Evolutionary conservation across 2,113 vertebrate species (phyloP).

Genomic region (Fregata magnificens): DNA sequence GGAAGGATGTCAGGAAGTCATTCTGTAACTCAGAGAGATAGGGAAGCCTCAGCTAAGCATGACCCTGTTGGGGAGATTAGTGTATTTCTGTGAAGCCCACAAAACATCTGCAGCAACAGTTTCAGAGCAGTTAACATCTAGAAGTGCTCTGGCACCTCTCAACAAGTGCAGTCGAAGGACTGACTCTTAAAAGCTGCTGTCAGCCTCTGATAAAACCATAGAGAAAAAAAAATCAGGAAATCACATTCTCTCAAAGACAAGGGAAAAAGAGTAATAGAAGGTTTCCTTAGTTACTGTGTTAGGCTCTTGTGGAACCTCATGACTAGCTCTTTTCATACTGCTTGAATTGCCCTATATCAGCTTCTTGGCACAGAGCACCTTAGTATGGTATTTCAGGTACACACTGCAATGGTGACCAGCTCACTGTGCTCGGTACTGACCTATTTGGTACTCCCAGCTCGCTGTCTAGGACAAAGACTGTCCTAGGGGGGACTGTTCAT

Average conservation of each 20-base stretch:
- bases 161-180: background rate
- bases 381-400: background rate
- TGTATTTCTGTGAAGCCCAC: background rate
- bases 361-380: background rate
- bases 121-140: background rate
- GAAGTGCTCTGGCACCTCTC: background rate
- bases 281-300: background rate
- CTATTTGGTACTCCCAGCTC: background rate
- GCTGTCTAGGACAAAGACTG: background rate
- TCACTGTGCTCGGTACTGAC: background rate
- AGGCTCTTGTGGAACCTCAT: background rate
- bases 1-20: background rate
- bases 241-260: background rate
- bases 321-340: background rate
- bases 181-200: background rate
- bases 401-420: background rate
- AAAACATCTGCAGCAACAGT: background rate
- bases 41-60: background rate
- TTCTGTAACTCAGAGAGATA: background rate
- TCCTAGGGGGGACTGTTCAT: background rate
- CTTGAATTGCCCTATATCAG: background rate
- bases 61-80: background rate
- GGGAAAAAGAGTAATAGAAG: background rate
- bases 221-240: background rate
- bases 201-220: background rate